Evolutionary conservation across 2,113 vertebrate species (phyloP), one percentile per base, ranked within the genome.

Genomic region (Ranitomeya imitator): DNA sequence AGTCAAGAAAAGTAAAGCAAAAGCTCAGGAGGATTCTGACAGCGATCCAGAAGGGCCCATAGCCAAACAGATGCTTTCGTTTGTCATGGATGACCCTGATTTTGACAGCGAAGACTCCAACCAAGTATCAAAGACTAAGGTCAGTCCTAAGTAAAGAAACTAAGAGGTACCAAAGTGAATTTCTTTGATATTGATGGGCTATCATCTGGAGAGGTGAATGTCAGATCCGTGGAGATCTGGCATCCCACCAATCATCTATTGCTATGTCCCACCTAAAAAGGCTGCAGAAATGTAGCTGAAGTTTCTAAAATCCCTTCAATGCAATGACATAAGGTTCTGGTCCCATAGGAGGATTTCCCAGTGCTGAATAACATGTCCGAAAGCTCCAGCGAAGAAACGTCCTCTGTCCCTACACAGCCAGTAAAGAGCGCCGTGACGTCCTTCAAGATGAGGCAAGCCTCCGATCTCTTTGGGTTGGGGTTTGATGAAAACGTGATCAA

Each of bases 21-120:
- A 83, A 90, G 90, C 23, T 88, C 92, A 87, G 0, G 96, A 95
- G 3, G 96, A 96, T 0, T 97, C 97, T 0, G 97, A 98, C 63
- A 96, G 97, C 0, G 98, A 99, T 83, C 92, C 91, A 0, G 97
- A 99, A 89, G 95, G 95, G 7, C 97, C 97, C 0, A 94, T 97
- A 0, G 97, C 97, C 11, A 95, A 97, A 15, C 98, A 99, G 92
- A 96, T 99, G 97, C 95, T 99, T 37, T 99, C 98, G 0, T 99
- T 98, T 1, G 92, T 99, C 89, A 96, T 99, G 98, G 98, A 99
- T 0, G 98, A 99, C 92, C 98, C 98, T 0, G 98, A 99, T 92
- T 99, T 99, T 0, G 97, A 99, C 82, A 98, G 97, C 0, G 97
- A 98, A 59, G 96, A 96, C 6, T 96, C 96, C 0, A 96, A 96